These are phyloP conservation scores for Heterotilapia buettikoferi DNA, from an alignment of 2,113 vertebrate genomes.

Conservation along the genomic window DNA sequence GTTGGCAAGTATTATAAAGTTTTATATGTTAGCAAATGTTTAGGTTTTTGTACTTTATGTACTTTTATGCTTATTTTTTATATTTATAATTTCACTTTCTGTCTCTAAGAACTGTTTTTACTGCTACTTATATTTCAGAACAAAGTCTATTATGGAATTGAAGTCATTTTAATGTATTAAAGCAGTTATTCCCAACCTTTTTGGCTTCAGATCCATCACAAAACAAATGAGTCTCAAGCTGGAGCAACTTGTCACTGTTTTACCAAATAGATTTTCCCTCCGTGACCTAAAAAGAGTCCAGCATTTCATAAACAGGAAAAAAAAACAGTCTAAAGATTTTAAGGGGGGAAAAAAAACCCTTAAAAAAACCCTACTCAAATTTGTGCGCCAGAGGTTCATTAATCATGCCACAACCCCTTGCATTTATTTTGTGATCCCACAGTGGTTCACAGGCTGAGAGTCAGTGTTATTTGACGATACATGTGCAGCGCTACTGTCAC, in stretches of 20 bases:
- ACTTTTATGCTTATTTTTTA: neutral
- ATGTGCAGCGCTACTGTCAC: neutral
- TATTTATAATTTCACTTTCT: neutral
- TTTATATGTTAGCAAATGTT: neutral
- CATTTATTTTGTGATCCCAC: neutral
- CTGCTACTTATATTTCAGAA: neutral
- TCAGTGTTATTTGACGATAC: too few species aligned
- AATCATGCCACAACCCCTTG: neutral
- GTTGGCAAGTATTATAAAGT: neutral
- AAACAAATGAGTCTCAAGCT: neutral
- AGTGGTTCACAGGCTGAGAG: neutral
- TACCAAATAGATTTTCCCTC: neutral
- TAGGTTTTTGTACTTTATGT: neutral
- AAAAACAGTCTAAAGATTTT: neutral
- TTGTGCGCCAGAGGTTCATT: neutral
- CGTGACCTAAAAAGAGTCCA: neutral
- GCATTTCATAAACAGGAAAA: neutral
- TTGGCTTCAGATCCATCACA: neutral
- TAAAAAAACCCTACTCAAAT: neutral
- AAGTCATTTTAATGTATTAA: neutral
- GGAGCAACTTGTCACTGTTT: neutral
- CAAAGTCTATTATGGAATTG: neutral
- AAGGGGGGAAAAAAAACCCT: accelerated
- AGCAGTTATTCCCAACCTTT: neutral
- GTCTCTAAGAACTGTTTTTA: neutral